Evolutionary conservation across 2,113 vertebrate genomes (phyloP).

Genomic region (Lophura nycthemera): DNA sequence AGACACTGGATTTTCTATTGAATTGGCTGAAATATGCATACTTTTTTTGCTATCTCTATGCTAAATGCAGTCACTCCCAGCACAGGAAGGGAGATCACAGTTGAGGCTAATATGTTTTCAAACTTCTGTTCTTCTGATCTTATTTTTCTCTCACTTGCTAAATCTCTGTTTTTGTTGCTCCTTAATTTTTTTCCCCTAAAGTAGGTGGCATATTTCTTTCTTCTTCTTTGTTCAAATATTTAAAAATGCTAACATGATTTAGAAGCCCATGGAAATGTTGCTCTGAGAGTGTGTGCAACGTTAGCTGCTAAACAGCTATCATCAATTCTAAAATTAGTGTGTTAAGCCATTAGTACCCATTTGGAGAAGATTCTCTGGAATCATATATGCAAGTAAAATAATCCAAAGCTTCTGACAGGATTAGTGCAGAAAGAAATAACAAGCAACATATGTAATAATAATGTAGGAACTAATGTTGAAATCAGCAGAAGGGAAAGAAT

Average conservation of each 20-base stretch:
- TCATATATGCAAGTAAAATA: not conserved
- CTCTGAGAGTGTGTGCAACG: not conserved
- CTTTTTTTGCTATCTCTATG: not conserved
- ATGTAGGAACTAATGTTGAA: not conserved
- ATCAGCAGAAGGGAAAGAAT: not conserved
- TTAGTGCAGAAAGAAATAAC: not conserved
- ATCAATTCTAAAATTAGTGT: not conserved
- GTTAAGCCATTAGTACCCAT: not conserved
- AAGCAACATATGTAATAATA: not conserved
- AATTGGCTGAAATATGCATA: not conserved
- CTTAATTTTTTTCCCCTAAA: not conserved
- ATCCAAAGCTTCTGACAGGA: not conserved
- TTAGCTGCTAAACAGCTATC: not conserved
- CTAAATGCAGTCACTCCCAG: not conserved
- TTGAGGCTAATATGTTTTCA: not conserved
- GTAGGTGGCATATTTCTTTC: not conserved
- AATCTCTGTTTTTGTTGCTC: not conserved
- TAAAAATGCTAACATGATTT: not conserved
- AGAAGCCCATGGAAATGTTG: not conserved
- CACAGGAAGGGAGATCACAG: slow-evolving; percentile 21
- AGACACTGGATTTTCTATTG: not conserved
- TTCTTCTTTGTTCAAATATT: not conserved
- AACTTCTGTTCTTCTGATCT: slow-evolving; percentile 21
- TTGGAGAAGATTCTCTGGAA: not conserved
- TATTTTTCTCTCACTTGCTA: slow-evolving; percentile 18